Evolutionary conservation across 2,113 vertebrate genomes (phyloP).

Genomic region (Pithys albifrons): DNA sequence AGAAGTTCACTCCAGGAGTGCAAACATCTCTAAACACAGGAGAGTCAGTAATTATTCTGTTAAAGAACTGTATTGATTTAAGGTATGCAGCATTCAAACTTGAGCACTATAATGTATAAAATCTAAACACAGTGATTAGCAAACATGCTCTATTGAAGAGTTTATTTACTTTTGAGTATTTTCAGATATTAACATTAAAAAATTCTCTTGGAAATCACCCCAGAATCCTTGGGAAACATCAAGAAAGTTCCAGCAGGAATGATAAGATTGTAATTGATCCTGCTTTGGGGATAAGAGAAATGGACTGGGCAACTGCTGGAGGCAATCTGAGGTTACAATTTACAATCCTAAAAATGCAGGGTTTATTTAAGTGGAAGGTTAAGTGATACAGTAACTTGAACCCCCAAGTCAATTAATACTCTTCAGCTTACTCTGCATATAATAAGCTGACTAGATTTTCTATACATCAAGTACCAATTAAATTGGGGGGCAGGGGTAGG

Average conservation of each 20-base stretch:
- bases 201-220: neutral
- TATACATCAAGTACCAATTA: neutral
- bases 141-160: neutral
- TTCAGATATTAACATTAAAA: neutral
- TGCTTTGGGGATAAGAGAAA: neutral
- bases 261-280: neutral
- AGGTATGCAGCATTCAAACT: neutral
- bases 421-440: neutral
- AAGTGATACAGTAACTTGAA: neutral
- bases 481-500: fast-evolving
- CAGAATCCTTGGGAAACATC: neutral
- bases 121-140: neutral
- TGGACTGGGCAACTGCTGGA: neutral
- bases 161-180: neutral
- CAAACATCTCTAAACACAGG: neutral
- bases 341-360: neutral
- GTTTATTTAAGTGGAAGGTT: neutral
- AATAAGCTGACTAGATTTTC: neutral
- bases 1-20: neutral
- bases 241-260: neutral
- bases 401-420: neutral
- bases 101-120: neutral
- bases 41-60: neutral
- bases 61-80: neutral
- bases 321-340: neutral